Evolutionary conservation across 2,888 invertebrate genomes (phyloP).

Genomic region (Xiphydria camelus): DNA sequence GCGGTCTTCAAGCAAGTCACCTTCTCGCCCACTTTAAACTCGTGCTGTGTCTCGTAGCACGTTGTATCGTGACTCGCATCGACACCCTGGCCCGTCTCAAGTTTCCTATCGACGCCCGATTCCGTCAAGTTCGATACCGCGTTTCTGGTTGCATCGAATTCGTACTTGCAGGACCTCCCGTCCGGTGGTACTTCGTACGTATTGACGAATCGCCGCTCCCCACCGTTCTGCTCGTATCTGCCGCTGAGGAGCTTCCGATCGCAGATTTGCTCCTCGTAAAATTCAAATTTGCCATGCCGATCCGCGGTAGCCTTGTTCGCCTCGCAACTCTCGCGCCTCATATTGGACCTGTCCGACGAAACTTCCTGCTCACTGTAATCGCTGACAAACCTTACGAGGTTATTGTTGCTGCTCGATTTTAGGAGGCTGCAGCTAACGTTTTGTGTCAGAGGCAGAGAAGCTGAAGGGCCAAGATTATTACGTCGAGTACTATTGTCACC

Average conservation of each 20-base stretch:
- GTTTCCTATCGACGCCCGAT: constrained; percentile 25
- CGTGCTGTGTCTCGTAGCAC: constrained; percentile 48
- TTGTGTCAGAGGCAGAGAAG: constrained; percentile 51
- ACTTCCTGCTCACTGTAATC: constrained; percentile 43
- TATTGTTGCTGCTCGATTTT: constrained; percentile 47
- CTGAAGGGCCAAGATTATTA: too few relatives aligned
- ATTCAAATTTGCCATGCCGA: constrained; percentile 41
- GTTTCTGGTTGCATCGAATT: constrained; percentile 29
- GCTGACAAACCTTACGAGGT: constrained; percentile 42
- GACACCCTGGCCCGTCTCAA: constrained; percentile 18
- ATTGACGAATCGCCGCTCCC: constrained; percentile 35
- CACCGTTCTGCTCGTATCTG: constrained; percentile 36
- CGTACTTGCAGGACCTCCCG: constrained; percentile 43
- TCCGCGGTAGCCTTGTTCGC: constrained; percentile 29
- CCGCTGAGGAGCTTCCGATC: neutral
- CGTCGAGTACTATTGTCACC: constrained; percentile 56
- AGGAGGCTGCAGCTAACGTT: constrained; percentile 46
- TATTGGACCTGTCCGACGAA: constrained; percentile 18
- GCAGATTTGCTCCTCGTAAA: constrained; percentile 37
- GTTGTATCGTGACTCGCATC: constrained; percentile 36
- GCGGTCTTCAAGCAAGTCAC: constrained; percentile 55
- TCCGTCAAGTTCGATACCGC: constrained; percentile 32
- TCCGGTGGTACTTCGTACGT: too few relatives aligned
- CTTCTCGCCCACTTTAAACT: constrained; percentile 59
- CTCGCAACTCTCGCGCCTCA: constrained; percentile 11